phyloP scores from a whole-genome alignment of 2,888 invertebrate genomes.

The Drosophila prolongata region DNA sequence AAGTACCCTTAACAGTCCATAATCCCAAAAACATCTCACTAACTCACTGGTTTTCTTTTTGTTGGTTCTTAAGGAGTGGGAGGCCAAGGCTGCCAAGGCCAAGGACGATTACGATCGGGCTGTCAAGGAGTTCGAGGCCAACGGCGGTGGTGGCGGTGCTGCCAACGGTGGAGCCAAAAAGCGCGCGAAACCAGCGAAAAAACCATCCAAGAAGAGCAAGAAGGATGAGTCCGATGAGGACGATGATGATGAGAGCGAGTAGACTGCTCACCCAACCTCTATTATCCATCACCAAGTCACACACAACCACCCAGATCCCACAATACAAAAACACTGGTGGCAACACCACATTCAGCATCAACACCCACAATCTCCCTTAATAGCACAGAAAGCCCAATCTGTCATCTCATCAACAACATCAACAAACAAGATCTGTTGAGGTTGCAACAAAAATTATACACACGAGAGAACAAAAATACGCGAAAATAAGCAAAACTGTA shows the following conservation, averaged over 20 bases:
- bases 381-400: slow-evolving; percentile 18
- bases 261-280: slow-evolving; percentile 57
- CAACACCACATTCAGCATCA: slow-evolving; percentile 16
- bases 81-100: slow-evolving; percentile 93
- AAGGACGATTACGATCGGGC: slow-evolving; percentile 95
- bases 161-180: slow-evolving; percentile 86
- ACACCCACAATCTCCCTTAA: slow-evolving; percentile 3
- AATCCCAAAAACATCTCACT: no score
- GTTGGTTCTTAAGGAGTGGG: slow-evolving; percentile 90
- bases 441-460: not conserved
- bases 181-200: slow-evolving; percentile 83
- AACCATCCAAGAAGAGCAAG: slow-evolving; percentile 86
- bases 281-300: slow-evolving; percentile 36
- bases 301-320: slow-evolving; percentile 17
- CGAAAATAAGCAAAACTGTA: slow-evolving; percentile 53
- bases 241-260: slow-evolving; percentile 88
- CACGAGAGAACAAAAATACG: slow-evolving; percentile 11
- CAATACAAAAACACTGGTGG: slow-evolving; percentile 10
- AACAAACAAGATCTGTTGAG: slow-evolving; percentile 16
- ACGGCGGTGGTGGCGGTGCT: slow-evolving; percentile 88
- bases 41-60: slow-evolving; percentile 3
- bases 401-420: slow-evolving; percentile 2
- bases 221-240: slow-evolving; percentile 88
- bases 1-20: slow-evolving; percentile 55
- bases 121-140: slow-evolving; percentile 94